Evolutionary conservation across 30 jellyfish, hydroid and myxozoan genomes (phyloP).

Genomic region (Hydractinia symbiolongicarpus): DNA sequence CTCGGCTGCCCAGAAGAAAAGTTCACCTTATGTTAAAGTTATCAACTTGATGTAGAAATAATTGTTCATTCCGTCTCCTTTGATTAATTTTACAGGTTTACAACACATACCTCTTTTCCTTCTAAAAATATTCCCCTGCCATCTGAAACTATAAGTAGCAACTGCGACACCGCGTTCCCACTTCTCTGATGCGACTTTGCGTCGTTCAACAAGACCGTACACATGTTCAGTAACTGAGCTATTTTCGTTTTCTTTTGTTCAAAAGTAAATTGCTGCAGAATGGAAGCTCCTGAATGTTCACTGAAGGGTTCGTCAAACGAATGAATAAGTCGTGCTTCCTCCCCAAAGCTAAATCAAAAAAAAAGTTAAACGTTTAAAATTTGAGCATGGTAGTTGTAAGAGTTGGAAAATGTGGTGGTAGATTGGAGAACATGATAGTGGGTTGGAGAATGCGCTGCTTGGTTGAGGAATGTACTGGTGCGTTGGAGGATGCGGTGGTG

Average conservation of each 20-base stretch:
- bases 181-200: conserved; percentile 40
- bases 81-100: background rate
- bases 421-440: no score
- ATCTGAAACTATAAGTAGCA: conserved; percentile 82
- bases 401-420: no score
- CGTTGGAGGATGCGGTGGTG: no score
- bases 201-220: conserved; percentile 51
- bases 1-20: no score
- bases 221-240: conserved; percentile 69
- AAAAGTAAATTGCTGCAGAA: conserved; percentile 64
- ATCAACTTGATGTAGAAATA: no score
- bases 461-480: no score
- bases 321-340: conserved; percentile 57
- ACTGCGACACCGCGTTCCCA: conserved; percentile 53
- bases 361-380: background rate
- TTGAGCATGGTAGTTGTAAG: no score
- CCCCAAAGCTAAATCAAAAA: conserved; percentile 70
- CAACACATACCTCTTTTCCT: conserved; percentile 73
- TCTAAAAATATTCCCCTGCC: conserved; percentile 97
- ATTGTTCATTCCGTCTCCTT: no score
- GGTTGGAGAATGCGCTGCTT: no score
- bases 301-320: conserved; percentile 65
- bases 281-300: conserved; percentile 83
- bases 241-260: conserved; percentile 78
- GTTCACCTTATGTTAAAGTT: no score